Evolutionary conservation across 2,113 vertebrate species (phyloP), one percentile per base, ranked within the genome.

Genomic region (Mormoops blainvillei): DNA sequence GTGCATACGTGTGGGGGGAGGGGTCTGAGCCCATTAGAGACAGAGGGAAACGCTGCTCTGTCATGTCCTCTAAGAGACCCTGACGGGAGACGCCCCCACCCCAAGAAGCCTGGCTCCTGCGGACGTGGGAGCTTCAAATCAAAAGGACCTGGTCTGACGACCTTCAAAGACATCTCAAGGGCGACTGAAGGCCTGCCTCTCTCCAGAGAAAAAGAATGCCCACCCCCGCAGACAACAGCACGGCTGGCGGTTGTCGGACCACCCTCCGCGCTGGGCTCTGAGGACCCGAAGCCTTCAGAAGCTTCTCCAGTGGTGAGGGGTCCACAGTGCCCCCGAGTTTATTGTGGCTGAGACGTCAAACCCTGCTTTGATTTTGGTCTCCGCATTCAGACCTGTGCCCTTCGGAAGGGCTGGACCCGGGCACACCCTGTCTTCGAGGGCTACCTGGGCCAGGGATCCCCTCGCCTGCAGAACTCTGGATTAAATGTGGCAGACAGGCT

Each of bases 71-170:
- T n/a, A 36, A 92, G 71, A 12, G 56, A 45, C 52, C 48, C 38
- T 58, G n/a, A 0, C 4, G 45, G 26, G 33, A 80, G n/a, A 11
- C 33, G 4, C 28, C 4, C 56, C 58, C 26, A 7, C 11, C 58
- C 43, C 1, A 4, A 58, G 19, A n/a, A 61, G 19, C 54, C 28
- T 0, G 1, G n/a, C 8, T 43, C 3, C 4, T 5, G 43, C 52
- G 41, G 52, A 24, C 22, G 0, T 63, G 7, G 71, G 16, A 31
- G 7, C 73, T 5, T 48, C 28, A 10, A 45, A 33, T n/a, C 71
- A 22, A 2, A 1, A 26, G 8, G 4, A 13, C 11, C 36, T 0
- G 18, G 26, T 9, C 67, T 4, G 43, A 50, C 7, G 7, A 19
- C 84, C 45, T 78, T 82, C 73, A 12, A 2, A 18, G 33, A 10